Evolutionary conservation across 1,140 invertebrate species (phyloP).

Genomic region (Bradynema listronoti): DNA sequence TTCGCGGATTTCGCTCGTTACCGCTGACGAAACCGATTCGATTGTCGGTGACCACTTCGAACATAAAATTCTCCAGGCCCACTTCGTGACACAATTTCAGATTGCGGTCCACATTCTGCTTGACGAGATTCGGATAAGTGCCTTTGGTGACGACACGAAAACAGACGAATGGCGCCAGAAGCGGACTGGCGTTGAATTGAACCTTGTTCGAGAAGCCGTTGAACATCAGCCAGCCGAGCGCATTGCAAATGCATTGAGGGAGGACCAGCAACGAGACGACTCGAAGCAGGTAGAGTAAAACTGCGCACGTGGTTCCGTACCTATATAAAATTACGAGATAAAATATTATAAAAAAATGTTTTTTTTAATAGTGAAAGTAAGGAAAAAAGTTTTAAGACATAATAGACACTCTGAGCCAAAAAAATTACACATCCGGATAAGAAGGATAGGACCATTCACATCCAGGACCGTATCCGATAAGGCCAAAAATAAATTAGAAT

Average conservation of each 20-base stretch:
- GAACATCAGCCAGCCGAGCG: slow-evolving; percentile 78
- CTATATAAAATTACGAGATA: slow-evolving; percentile 47
- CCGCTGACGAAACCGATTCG: slow-evolving; percentile 69
- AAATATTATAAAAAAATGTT: too few species aligned
- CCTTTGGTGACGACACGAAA: slow-evolving; percentile 89
- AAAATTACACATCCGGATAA: too few species aligned
- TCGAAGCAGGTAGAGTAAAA: slow-evolving; percentile 72
- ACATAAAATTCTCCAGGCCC: slow-evolving; percentile 88
- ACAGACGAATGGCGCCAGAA: slow-evolving; percentile 87
- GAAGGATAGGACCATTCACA: too few species aligned
- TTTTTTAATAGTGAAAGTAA: too few species aligned
- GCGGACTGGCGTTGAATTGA: slow-evolving; percentile 71
- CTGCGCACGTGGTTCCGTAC: slow-evolving; percentile 58
- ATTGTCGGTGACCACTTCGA: slow-evolving; percentile 94
- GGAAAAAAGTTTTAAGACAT: too few species aligned
- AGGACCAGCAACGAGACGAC: slow-evolving; percentile 74
- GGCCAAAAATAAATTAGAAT: too few species aligned
- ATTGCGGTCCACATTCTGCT: slow-evolving; percentile 76
- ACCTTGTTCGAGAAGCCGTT: slow-evolving; percentile 92
- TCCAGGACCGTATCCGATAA: too few species aligned
- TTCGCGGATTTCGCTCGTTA: slow-evolving; percentile 65
- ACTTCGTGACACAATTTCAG: slow-evolving; percentile 79
- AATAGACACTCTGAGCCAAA: too few species aligned
- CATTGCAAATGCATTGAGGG: slow-evolving; percentile 76
- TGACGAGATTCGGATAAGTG: slow-evolving; percentile 82